Evolutionary conservation across 2,113 vertebrate species (phyloP).

Genomic region (Aplodontia rufa): DNA sequence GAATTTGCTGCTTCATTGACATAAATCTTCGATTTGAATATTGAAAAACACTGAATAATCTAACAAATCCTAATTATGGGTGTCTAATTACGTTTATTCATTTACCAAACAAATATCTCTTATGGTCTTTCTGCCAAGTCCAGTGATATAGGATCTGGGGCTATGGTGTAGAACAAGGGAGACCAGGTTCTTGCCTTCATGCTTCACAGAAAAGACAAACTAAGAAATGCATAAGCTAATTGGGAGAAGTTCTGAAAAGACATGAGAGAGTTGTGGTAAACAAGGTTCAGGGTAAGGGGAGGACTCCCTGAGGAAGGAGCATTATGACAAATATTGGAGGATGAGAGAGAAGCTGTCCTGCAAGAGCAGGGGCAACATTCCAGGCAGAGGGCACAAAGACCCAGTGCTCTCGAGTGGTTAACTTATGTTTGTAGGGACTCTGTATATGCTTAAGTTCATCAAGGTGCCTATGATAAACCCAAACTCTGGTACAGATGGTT

Average conservation of each 20-base stretch:
- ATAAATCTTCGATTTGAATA: conserved; percentile 39
- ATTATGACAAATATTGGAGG: neutral
- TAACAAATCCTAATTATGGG: neutral
- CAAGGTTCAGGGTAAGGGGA: neutral
- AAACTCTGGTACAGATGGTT: neutral
- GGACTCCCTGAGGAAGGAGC: neutral
- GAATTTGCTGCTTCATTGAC: conserved; percentile 20
- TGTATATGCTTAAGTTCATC: neutral
- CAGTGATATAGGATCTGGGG: neutral
- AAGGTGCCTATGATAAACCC: neutral
- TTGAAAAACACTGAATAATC: conserved; percentile 38
- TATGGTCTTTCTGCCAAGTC: neutral
- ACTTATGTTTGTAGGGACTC: neutral
- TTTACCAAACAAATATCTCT: conserved; percentile 13
- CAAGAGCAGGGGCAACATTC: neutral
- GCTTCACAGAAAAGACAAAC: neutral
- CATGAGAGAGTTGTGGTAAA: neutral
- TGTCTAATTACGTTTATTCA: conserved; percentile 11
- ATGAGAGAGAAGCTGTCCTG: neutral
- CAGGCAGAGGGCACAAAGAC: neutral
- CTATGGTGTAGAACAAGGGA: neutral
- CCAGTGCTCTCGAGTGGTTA: neutral
- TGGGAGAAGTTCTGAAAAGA: neutral
- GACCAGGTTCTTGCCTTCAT: rapidly evolving
- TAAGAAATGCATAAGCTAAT: neutral